Evolutionary conservation across 23 tunicate species (phyloP).

Genomic region (Botrylloides violaceus): DNA sequence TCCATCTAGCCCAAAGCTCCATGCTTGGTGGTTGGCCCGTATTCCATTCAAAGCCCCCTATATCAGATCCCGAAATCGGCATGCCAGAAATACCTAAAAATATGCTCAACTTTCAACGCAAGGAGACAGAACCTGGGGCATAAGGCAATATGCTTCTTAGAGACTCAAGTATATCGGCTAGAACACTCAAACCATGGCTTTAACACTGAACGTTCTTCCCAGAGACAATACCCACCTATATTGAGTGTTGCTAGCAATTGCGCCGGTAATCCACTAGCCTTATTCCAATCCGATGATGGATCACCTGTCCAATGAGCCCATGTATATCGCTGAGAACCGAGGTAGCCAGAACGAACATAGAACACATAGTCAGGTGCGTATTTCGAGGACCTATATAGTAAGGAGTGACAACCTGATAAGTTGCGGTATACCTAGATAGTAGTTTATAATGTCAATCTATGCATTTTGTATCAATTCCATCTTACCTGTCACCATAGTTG

Average conservation of each 20-base stretch:
- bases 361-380: slow-evolving; percentile 18
- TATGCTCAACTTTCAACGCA: no score
- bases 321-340: slow-evolving; percentile 2
- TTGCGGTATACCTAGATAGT: no score
- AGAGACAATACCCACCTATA: slow-evolving; percentile 13
- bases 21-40: slow-evolving; percentile 3
- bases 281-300: slow-evolving; percentile 15
- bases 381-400: not conserved
- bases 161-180: no score
- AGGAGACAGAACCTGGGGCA: no score
- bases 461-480: no score
- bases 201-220: no score
- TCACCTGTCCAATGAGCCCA: slow-evolving; percentile 27
- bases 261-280: slow-evolving; percentile 15
- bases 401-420: not conserved
- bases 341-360: slow-evolving; percentile 15
- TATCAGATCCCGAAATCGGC: slow-evolving; percentile 13
- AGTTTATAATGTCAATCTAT: no score
- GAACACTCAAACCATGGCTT: no score
- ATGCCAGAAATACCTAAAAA: slow-evolving; percentile 11
- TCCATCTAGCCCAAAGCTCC: slow-evolving; percentile 17
- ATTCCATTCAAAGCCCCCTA: slow-evolving; percentile 11
- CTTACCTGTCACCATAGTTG: not conserved
- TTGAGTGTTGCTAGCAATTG: not conserved
- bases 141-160: no score